phyloP scores from a whole-genome alignment of 2,797 vertebrate genomes.

The Urocyon cinereoargenteus region DNA sequence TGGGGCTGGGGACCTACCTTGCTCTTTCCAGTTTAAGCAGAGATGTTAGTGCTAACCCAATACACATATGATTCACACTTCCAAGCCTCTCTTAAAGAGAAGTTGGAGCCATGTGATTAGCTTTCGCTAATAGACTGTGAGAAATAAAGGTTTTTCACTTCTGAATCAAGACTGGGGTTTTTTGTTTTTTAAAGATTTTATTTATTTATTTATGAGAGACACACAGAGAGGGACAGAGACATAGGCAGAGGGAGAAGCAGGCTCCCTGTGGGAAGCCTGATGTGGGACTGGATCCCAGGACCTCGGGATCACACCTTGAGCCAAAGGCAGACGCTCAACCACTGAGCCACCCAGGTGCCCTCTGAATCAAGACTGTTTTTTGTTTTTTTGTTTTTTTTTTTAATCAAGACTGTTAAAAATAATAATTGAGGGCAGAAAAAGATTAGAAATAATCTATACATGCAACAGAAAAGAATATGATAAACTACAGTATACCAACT shows the following conservation, averaged over 20 bases:
- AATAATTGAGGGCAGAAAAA: background rate
- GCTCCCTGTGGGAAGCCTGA: no score
- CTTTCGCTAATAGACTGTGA: background rate
- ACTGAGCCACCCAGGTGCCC: no score
- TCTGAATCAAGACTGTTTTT: no score
- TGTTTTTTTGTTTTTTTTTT: background rate
- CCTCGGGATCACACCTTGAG: no score
- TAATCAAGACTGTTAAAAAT: background rate
- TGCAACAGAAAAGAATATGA: conserved; percentile 3
- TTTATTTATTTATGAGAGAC: no score
- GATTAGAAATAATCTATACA: background rate
- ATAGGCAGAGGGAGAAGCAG: no score
- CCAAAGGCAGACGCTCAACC: no score
- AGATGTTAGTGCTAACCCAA: background rate
- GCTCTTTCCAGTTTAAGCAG: background rate
- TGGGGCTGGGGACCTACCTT: background rate
- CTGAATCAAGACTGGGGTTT: background rate
- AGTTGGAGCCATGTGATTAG: background rate
- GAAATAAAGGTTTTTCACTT: background rate
- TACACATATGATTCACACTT: background rate
- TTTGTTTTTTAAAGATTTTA: no score
- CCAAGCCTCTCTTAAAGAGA: background rate
- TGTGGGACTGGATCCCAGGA: no score
- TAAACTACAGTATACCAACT: background rate
- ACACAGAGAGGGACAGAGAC: no score